Evolutionary conservation across 1,140 invertebrate species (phyloP).

Genomic region (Bombus impatiens): DNA sequence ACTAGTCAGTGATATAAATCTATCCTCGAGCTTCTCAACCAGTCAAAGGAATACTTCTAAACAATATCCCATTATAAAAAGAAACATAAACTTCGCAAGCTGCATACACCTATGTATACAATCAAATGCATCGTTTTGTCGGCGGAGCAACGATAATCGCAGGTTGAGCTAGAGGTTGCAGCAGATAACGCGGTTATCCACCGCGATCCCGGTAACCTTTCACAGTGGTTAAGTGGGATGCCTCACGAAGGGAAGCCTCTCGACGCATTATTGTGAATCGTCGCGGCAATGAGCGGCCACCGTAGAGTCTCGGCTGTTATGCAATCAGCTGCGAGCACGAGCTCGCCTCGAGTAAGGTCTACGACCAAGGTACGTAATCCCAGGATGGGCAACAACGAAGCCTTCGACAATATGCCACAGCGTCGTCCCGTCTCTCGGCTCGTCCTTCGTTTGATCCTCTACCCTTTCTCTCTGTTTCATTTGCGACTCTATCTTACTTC

Average conservation of each 20-base stretch:
- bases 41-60: too few relatives aligned
- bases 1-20: neutral
- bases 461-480: constrained; percentile 1
- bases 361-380: constrained; percentile 74
- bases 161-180: neutral
- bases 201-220: constrained; percentile 53
- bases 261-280: constrained; percentile 57
- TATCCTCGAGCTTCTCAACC: neutral
- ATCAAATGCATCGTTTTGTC: neutral
- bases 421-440: constrained; percentile 25
- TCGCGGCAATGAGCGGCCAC: constrained; percentile 70
- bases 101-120: too few relatives aligned
- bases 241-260: constrained; percentile 26
- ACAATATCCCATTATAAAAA: too few relatives aligned
- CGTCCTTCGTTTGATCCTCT: constrained; percentile 18
- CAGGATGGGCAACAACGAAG: constrained; percentile 69
- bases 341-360: constrained; percentile 71
- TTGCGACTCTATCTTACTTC: neutral
- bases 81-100: too few relatives aligned
- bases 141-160: neutral
- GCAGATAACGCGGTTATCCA: constrained; percentile 34
- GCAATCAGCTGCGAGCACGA: constrained; percentile 64
- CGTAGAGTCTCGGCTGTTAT: constrained; percentile 61
- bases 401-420: constrained; percentile 52
- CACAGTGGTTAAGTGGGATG: constrained; percentile 50